Conservation (phyloP, 2,113 vertebrate species). For the Pelvicachromis taeniatus region DNA sequence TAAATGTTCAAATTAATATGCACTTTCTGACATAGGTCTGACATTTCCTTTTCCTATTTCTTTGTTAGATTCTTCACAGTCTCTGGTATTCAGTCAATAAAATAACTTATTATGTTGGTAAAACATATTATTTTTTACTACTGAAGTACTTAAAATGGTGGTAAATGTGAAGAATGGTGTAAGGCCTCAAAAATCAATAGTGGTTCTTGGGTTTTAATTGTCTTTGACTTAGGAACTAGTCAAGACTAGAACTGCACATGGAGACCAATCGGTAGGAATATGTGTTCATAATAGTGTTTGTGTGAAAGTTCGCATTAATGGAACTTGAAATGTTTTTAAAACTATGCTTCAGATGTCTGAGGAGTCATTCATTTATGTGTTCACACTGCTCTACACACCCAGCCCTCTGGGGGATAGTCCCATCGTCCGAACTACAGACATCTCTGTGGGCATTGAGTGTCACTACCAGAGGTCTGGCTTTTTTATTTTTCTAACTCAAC, state of each 20-base stretch:
- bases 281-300: no score
- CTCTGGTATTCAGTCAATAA: not conserved
- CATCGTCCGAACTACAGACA: conserved; percentile 28
- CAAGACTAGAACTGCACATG: not conserved
- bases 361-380: conserved; percentile 55
- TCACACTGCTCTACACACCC: conserved; percentile 48
- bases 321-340: not conserved
- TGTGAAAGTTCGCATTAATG: not conserved
- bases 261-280: not conserved
- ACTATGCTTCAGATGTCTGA: conserved; percentile 44
- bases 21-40: not conserved
- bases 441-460: conserved; percentile 42
- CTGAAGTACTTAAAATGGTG: not conserved
- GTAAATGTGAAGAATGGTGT: no score
- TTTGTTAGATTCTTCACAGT: not conserved
- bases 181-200: not conserved
- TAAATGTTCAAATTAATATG: not conserved
- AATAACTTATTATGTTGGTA: not conserved
- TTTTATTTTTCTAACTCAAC: not conserved
- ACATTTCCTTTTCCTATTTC: no score
- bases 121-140: no score
- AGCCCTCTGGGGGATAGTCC: conserved; percentile 2
- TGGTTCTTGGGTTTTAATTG: not conserved
- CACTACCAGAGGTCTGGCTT: conserved; percentile 52
- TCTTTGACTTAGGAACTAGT: not conserved